These are phyloP conservation scores for Drymonia ruficornis DNA, from an alignment of 2,888 invertebrate species.

Conservation along the genomic window DNA sequence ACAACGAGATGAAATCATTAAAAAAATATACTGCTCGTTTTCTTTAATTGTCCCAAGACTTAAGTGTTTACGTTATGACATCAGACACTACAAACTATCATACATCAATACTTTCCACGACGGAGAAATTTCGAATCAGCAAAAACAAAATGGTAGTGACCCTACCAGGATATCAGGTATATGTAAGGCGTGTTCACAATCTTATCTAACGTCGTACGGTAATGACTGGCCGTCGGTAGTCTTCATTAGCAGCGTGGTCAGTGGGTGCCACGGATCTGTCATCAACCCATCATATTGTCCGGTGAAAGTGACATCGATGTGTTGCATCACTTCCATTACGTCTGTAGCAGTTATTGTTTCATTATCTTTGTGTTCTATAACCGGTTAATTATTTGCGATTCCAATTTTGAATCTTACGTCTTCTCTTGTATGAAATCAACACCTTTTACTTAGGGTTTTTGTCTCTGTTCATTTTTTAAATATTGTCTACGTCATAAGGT, in stretches of 20 bases:
- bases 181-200: constrained; percentile 8
- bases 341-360: constrained; percentile 26
- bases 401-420: constrained; percentile 19
- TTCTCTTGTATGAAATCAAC: no score
- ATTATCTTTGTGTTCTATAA: constrained; percentile 11
- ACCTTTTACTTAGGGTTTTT: no score
- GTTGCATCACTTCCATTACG: constrained; percentile 31
- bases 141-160: constrained; percentile 15
- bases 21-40: no score
- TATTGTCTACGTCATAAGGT: no score
- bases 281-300: constrained; percentile 28
- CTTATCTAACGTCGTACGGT: constrained; percentile 30
- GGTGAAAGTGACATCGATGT: constrained; percentile 39
- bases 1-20: no score
- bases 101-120: neutral
- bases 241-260: constrained; percentile 30
- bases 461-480: no score
- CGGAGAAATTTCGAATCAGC: neutral
- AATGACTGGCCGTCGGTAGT: constrained; percentile 27
- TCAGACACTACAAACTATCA: neutral
- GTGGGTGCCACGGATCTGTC: constrained; percentile 36
- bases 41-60: no score
- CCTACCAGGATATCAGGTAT: constrained; percentile 9
- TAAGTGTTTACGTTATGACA: no score
- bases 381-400: constrained; percentile 3